Base-by-base conservation (phyloP, 1,140 invertebrate species). In the Drosophila pseudoananassae region DNA sequence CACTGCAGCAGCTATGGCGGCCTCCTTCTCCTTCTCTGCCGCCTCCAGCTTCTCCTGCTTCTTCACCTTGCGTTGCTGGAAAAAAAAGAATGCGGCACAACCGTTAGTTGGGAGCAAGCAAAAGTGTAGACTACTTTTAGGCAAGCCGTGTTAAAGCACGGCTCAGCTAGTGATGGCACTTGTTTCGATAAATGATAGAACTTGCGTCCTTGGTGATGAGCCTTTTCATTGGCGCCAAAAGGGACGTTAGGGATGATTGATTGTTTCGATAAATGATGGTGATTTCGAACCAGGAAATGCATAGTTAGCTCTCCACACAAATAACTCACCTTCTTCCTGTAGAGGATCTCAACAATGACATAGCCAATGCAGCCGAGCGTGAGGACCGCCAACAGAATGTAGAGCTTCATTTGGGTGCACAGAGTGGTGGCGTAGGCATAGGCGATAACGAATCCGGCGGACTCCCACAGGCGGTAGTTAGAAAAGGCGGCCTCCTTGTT, bases 401-500 rank as follows among this genome's bases (percentile, higher is more conserved):
- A 98, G 3, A 99, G 94, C 93, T 98, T 99, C 94, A 96, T 96
- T 6, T 96, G 93, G 14, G 97, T 96, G 92, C 97, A 98, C 3
- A 98, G 93, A 75, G 96, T 95, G 3, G 96, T 97, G 59, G 96
- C 97, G 92, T 97, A 96, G 0, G 96, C 95, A 83, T 98, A 99
- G 5, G 97, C 97, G 7, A 98, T 94, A 1, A 98, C 97, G 78
- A 98, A 98, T 0, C 98, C 98, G 17, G 96, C 94, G 38, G 96
- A 97, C 92, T 99, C 98, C 96, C 98, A 98, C 14, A 99, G 94
- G 45, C 98, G 94, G 92, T 97, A 99, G 92, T 98, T 99, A 65
- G 98, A 98, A 93, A 99, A 99, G 0, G 98, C 98, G 0, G 98
- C 97, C 92, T 99, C 98, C 87, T 98, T 97, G 92, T 98, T 97